Conservation (phyloP, 2,888 invertebrate genomes). For the Orthosia cruda region DNA sequence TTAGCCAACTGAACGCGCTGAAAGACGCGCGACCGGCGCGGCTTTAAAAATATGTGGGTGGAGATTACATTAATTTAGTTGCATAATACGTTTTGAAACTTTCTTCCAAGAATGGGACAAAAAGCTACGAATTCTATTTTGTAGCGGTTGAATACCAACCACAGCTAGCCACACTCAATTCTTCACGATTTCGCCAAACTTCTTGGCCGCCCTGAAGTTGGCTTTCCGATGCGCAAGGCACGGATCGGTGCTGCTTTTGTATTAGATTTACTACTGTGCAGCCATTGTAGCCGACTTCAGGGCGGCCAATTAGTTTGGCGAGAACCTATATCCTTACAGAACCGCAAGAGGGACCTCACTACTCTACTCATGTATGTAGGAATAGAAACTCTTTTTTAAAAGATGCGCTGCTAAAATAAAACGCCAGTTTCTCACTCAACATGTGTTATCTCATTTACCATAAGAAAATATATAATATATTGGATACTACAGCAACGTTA, state of each 20-base stretch:
- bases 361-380: no score
- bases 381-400: no score
- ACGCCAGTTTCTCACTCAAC: slow-evolving; percentile 30
- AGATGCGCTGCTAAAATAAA: slow-evolving; percentile 30
- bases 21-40: slow-evolving; percentile 15
- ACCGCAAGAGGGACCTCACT: no score
- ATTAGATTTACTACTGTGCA: no score
- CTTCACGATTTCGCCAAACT: no score
- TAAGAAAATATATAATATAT: slow-evolving; percentile 60
- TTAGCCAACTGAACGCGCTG: slow-evolving; percentile 24
- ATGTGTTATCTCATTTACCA: slow-evolving; percentile 43
- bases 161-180: no score
- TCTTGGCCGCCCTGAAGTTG: no score
- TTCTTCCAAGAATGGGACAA: background rate
- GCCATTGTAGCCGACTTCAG: no score
- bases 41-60: slow-evolving; percentile 1
- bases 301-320: no score
- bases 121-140: background rate
- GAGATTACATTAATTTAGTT: background rate
- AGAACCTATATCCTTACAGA: no score
- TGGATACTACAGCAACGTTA: slow-evolving; percentile 34
- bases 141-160: background rate
- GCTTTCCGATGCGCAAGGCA: no score
- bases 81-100: background rate
- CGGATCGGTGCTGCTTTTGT: no score